Base-by-base conservation (phyloP, 2,113 vertebrate genomes). In the Malurus elegans region DNA sequence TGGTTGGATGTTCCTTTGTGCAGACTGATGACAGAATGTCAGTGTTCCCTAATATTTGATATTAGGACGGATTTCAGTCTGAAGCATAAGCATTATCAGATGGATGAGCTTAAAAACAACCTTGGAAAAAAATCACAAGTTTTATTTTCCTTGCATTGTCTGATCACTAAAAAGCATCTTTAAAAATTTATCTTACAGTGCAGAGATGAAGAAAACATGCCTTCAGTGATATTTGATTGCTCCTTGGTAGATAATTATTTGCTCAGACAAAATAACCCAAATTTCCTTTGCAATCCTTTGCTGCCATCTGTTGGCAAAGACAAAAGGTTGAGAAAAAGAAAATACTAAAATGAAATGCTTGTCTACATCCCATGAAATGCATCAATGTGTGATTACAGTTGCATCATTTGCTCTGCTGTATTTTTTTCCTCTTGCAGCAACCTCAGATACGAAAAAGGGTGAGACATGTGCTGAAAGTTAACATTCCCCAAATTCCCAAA, bases 271-370 rank as follows among this genome's bases (percentile, higher is more conserved):
- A 95, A 82, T 31, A 62, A 36, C 5, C 51, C 5, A 0, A 80
- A 88, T 73, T 91, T 64, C 53, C 71, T 94, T 67, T 32, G 38
- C 66, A 93, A 93, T 86, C 96, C 86, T 98, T 91, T 97, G 96
- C 97, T 98, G 97, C 98, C 98, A 97, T 95, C 98, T 98, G 54
- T 97, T 91, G 97, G 92, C n/a, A 81, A 57, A 19, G 24, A 65
- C 19, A 36, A 51, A 38, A 23, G 6, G 58, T 6, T 14, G 47
- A 53, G 29, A 66, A 88, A 13, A 18, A 79, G 23, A 4, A 18
- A 45, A 29, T 79, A 31, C 9, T 34, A 60, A 65, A 80, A 75
- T 79, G 23, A 87, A 92, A 88, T 53, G 17, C 36, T 60, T 47
- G 45, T 61, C 74, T 45, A 44, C 44, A 45, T 62, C 54, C 82